phyloP scores from a whole-genome alignment of 2,797 vertebrate species.

The Labroides dimidiatus region DNA sequence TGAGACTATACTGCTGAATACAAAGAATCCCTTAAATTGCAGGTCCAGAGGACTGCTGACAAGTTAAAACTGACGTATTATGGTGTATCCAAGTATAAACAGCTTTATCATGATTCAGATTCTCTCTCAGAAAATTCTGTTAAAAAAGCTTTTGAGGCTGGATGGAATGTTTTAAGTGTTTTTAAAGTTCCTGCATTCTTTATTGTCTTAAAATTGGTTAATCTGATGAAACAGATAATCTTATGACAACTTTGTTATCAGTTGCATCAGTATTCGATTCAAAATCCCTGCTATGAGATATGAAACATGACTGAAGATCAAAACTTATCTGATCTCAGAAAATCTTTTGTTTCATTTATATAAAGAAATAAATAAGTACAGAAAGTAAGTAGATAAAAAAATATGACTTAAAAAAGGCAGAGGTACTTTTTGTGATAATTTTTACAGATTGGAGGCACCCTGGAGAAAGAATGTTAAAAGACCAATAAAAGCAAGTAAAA shows the following conservation, averaged over 20 bases:
- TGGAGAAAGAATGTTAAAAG: neutral
- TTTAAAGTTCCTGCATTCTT: neutral
- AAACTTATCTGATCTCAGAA: neutral
- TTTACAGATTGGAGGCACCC: neutral
- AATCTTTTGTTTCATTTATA: neutral
- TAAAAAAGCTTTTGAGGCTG: neutral
- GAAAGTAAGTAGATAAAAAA: too few relatives aligned
- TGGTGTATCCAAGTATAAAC: neutral
- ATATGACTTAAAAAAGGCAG: too few relatives aligned
- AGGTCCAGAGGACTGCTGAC: neutral
- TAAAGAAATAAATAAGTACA: too few relatives aligned
- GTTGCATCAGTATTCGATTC: neutral
- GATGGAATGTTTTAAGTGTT: neutral
- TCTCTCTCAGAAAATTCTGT: neutral
- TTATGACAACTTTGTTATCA: neutral
- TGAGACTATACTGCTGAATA: neutral
- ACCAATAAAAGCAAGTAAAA: neutral
- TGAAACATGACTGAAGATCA: neutral
- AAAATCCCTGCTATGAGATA: neutral
- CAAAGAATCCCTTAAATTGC: too few relatives aligned
- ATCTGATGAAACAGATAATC: neutral
- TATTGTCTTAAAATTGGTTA: neutral
- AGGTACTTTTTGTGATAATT: too few relatives aligned
- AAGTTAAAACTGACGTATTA: neutral
- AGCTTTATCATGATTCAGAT: neutral